Base-by-base conservation (phyloP, 1,140 invertebrate genomes). In the Eueides isabella region DNA sequence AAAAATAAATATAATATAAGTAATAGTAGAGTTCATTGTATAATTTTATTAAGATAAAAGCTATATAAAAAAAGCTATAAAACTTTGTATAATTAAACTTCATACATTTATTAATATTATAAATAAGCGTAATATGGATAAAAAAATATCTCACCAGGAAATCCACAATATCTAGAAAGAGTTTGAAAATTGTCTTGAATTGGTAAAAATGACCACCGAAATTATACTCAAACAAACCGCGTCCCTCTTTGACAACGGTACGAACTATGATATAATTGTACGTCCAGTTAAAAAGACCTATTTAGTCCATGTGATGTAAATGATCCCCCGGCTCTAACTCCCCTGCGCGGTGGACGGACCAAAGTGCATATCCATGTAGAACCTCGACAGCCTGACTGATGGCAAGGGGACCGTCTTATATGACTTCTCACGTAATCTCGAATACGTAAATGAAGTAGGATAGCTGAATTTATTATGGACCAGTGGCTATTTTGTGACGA, bases 341-440 rank as follows among this genome's bases (percentile, higher is more conserved):
- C n/a, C 23, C 31, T 67, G 63, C 35, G 38, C 63, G 61, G 63
- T 67, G 30, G 64, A 48, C 71, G 31, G 23, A 61, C 63, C 55
- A 67, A 72, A 72, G 71, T 72, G 71, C 71, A 72, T 48, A 72
- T 44, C 64, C 71, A 48, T 72, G 71, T 72, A 48, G 63, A 67
- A n/a, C 48, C 44, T 61, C 71, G 71, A 72, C 71, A 72, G 44
- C 12, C 71, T 72, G 71, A 72, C 48, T 72, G 71, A 72, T 72
- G 71, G 71, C 63, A 64, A 66, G 64, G 71, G 71, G 71, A 63
- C 44, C 71, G 65, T 61, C 66, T 67, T 67, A 67, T 55, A 31
- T 68, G 67, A 68, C 67, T 68, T 55, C 67, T 48, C 67, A 55
- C 63, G 23, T 68, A 68, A 68, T 68, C 67, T 68, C 41, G 67